Evolutionary conservation across 2,113 vertebrate genomes (phyloP).

Genomic region (Actinemys pallida): DNA sequence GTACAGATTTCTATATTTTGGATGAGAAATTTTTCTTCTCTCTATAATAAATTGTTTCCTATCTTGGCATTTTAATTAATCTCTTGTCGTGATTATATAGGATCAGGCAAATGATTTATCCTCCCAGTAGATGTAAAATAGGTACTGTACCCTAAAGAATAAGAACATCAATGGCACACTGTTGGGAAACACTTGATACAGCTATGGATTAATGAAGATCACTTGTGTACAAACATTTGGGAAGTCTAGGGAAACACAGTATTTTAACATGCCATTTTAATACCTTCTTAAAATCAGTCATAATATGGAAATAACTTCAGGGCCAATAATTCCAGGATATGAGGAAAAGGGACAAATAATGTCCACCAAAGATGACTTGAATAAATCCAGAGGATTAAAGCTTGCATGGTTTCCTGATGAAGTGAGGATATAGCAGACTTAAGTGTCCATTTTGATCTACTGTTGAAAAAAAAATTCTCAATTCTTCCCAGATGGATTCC

Average conservation of each 20-base stretch:
- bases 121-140: conserved; percentile 69
- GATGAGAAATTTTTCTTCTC: conserved; percentile 98
- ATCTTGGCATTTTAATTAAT: conserved; percentile 91
- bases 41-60: conserved; percentile 99
- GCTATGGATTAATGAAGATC: conserved; percentile 64
- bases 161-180: conserved; percentile 60
- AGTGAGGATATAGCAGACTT: conserved; percentile 75
- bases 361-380: conserved; percentile 74
- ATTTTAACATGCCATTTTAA: conserved; percentile 52
- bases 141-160: conserved; percentile 48
- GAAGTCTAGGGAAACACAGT: conserved; percentile 58
- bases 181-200: conserved; percentile 60
- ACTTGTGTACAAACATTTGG: conserved; percentile 49
- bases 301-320: conserved; percentile 74
- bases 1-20: conserved; percentile 99
- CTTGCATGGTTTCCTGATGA: conserved; percentile 78
- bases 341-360: conserved; percentile 77
- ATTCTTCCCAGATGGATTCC: conserved; percentile 73
- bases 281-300: conserved; percentile 50
- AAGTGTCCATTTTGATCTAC: conserved; percentile 70
- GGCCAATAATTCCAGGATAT: conserved; percentile 72
- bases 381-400: conserved; percentile 78
- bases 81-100: conserved; percentile 86
- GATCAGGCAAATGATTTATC: conserved; percentile 71
- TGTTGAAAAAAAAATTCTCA: conserved; percentile 68